Percentiles rank a stretch among this genome's conserved stretches.
Evolutionary conservation across 2,113 vertebrate species (phyloP).

Genomic region (Cyprinodon brontotheroides): DNA sequence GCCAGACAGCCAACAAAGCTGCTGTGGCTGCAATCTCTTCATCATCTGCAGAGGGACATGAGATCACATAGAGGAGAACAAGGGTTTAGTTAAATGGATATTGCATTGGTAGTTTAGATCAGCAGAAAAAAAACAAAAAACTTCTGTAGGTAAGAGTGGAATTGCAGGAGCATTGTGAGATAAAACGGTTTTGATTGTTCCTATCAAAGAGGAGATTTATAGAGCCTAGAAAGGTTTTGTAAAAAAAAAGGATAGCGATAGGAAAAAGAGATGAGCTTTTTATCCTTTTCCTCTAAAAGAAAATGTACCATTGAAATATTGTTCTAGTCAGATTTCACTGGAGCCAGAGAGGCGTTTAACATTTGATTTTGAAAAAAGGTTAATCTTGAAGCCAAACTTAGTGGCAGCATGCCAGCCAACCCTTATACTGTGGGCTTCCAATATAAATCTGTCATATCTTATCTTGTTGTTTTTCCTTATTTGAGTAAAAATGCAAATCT

Average conservation of each 20-base stretch:
- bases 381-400: neutral
- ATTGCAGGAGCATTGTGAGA: conserved; percentile 42
- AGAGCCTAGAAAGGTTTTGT: conserved; percentile 51
- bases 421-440: neutral
- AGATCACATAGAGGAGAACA: conserved; percentile 33
- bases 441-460: neutral
- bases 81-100: conserved; percentile 65
- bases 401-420: neutral
- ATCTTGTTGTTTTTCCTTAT: neutral
- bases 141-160: conserved; percentile 47
- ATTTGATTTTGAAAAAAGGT: conserved; percentile 30
- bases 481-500: neutral
- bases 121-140: conserved; percentile 41
- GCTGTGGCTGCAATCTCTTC: conserved; percentile 41
- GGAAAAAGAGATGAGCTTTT: conserved; percentile 56
- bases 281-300: conserved; percentile 22
- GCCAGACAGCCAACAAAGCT: conserved; percentile 34
- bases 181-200: conserved; percentile 62
- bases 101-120: conserved; percentile 65
- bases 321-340: conserved; percentile 53
- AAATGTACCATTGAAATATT: conserved; percentile 52
- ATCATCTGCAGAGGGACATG: conserved; percentile 36
- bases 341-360: conserved; percentile 40
- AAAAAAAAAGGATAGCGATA: conserved; percentile 58
- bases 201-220: conserved; percentile 59